Percentiles rank a stretch among this genome's conserved stretches.
phyloP scores from a whole-genome alignment of 2,888 invertebrate species.

The Dendrolimus pini region DNA sequence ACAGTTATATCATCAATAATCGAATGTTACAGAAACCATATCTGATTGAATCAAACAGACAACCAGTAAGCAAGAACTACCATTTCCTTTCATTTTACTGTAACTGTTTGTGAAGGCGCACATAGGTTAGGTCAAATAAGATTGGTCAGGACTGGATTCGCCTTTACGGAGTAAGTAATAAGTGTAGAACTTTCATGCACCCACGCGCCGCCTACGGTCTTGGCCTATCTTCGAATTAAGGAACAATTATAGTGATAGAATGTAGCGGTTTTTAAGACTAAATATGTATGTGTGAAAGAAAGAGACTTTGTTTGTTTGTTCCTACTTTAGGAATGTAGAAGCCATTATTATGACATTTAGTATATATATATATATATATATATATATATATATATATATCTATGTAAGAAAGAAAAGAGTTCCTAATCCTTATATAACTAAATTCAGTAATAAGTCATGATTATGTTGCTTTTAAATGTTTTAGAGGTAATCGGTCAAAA shows the following conservation, averaged over 20 bases:
- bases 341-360: no score
- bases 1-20: slow-evolving; percentile 49
- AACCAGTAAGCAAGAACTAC: slow-evolving; percentile 34
- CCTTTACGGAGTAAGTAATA: slow-evolving; percentile 54
- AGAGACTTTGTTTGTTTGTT: no score
- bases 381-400: no score
- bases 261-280: slow-evolving; percentile 5
- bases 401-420: no score
- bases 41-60: slow-evolving; percentile 47
- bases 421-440: no score
- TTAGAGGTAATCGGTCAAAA: no score
- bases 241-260: slow-evolving; percentile 28
- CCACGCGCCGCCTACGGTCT: slow-evolving; percentile 62
- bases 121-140: slow-evolving; percentile 23
- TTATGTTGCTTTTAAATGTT: no score
- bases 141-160: slow-evolving; percentile 42
- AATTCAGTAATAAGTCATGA: no score
- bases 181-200: slow-evolving; percentile 61
- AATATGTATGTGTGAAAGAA: background rate
- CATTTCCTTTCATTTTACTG: background rate
- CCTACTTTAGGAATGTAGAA: no score
- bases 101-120: background rate
- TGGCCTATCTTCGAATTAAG: slow-evolving; percentile 39
- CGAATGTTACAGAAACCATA: slow-evolving; percentile 46
- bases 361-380: no score